Evolutionary conservation across 2,113 vertebrate species (phyloP).

Genomic region (Dasyurus viverrinus): DNA sequence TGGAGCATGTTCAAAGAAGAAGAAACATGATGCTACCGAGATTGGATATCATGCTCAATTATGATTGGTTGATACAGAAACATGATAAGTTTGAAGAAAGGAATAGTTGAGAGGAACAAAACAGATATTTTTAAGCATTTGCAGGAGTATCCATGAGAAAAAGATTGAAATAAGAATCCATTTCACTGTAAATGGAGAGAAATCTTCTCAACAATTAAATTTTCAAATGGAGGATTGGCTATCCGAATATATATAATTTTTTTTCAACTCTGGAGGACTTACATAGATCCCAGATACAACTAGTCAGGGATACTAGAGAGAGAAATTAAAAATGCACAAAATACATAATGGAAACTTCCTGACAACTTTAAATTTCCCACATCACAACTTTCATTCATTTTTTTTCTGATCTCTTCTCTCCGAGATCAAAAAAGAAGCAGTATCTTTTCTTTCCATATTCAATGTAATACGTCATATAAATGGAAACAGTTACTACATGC

Average conservation of each 20-base stretch:
- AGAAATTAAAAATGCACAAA: not conserved
- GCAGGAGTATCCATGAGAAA: not conserved
- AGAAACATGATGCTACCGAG: not conserved
- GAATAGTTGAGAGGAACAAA: not conserved
- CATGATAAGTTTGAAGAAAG: not conserved
- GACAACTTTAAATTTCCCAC: not conserved
- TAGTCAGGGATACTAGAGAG: not conserved
- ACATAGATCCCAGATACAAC: not conserved
- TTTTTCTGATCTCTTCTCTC: not conserved
- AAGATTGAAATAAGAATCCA: not conserved
- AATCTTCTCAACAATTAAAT: not conserved
- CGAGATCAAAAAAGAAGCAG: not conserved
- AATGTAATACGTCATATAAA: no score
- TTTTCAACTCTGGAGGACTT: not conserved
- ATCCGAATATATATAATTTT: not conserved
- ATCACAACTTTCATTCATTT: not conserved
- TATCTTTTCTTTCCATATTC: not conserved
- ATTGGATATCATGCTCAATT: not conserved
- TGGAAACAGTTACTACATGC: no score
- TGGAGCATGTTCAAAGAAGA: not conserved
- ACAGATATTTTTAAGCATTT: not conserved
- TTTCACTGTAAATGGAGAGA: not conserved
- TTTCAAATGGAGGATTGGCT: not conserved
- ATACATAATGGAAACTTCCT: not conserved
- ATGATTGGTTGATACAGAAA: not conserved